Evolutionary conservation across 2,113 vertebrate species (phyloP).

Genomic region (Nycticryphes semicollaris): DNA sequence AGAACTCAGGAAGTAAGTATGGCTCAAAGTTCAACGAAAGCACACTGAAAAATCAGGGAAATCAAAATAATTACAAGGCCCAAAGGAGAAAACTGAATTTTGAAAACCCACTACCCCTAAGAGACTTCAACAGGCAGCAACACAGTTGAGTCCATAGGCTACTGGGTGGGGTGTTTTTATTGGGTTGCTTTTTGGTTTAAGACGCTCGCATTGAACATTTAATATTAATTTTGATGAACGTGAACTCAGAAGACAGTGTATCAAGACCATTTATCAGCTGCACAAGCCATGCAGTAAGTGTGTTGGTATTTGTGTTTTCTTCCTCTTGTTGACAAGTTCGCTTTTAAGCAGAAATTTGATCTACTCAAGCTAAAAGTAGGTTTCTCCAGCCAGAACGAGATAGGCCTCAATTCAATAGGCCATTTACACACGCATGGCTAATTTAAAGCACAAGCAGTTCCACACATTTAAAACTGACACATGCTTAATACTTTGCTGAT

Average conservation of each 20-base stretch:
- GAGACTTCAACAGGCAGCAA: background rate
- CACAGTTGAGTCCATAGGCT: background rate
- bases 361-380: slow-evolving; percentile 29
- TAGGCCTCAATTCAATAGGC: background rate
- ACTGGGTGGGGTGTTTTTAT: background rate
- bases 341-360: slow-evolving; percentile 11
- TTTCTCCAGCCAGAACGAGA: background rate
- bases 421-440: background rate
- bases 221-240: background rate
- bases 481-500: background rate
- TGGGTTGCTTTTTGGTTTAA: background rate
- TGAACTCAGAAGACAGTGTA: background rate
- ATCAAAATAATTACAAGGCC: background rate
- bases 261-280: slow-evolving; percentile 4
- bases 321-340: slow-evolving; percentile 7
- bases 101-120: background rate
- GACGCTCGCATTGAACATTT: background rate
- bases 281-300: slow-evolving; percentile 17
- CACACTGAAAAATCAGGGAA: background rate
- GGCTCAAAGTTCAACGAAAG: background rate
- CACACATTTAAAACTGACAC: background rate
- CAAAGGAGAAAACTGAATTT: background rate
- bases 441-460: background rate
- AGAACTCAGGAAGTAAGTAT: background rate
- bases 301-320: background rate